These are phyloP conservation scores for Tetragonula clypearis DNA, from an alignment of 1,140 invertebrate species.

Conservation along the genomic window DNA sequence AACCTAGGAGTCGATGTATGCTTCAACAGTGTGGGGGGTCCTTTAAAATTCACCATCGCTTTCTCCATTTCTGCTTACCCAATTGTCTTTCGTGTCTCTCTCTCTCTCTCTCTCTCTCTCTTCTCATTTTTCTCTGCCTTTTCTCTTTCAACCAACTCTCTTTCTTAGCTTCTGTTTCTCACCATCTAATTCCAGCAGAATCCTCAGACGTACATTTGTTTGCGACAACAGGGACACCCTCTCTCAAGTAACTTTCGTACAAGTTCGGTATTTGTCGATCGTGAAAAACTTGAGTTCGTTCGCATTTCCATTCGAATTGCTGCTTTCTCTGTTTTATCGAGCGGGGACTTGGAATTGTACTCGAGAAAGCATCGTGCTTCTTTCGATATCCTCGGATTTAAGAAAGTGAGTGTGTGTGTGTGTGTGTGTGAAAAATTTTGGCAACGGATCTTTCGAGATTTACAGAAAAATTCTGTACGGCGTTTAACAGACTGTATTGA, in stretches of 20 bases:
- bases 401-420: background rate
- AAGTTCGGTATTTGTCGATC: slow-evolving; percentile 34
- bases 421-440: no score
- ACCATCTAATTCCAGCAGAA: slow-evolving; percentile 20
- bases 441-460: background rate
- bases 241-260: slow-evolving; percentile 21
- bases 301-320: background rate
- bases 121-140: no score
- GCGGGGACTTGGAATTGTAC: background rate
- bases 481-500: no score
- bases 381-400: background rate
- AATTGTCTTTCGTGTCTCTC: no score
- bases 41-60: no score
- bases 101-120: no score
- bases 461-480: background rate
- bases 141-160: background rate
- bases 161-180: background rate
- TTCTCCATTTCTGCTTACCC: no score
- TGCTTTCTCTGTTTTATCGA: background rate
- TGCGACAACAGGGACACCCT: background rate
- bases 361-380: background rate
- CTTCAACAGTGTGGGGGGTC: no score
- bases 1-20: no score
- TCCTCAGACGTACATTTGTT: slow-evolving; percentile 32
- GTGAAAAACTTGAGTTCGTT: slow-evolving; percentile 14